Evolutionary conservation across 2,888 invertebrate species (phyloP), one percentile per base, ranked within the genome.

Genomic region (Acanthococcus lagerstroemiae): DNA sequence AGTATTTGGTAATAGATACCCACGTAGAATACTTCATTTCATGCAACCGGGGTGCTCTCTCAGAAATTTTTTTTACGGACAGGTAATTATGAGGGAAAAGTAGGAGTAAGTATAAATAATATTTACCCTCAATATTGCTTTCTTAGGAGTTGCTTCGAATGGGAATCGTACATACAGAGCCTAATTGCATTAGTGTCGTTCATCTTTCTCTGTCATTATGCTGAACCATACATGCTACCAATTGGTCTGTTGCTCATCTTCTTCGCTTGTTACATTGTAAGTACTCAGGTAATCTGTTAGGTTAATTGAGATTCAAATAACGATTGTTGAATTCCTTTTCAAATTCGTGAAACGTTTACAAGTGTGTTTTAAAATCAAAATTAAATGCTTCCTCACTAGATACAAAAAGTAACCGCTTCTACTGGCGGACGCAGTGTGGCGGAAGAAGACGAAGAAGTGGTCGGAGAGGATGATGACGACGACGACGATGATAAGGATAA

Each of bases 211-310:
- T 94, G 94, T 72, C 93, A 94, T 76, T 93, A 91, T 77, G 95
- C 95, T 75, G 88, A 99, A 76, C 87, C 95, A 72, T 97, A 91
- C 83, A 96, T 97, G 87, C 77, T 95, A 67, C 97, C 97, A 0
- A 79, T 88, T 3, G 80, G 86, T 12, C 80, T 94, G 24, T 79
- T 97, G 19, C 77, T 93, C 30, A 80, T 95, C 67, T 90, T 96
- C 73, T 78, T 88, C 69, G 81, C 87, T 77, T 85, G 85, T 74
- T 83, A 85, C 72, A 75, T 85, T 71, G 85, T 87, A 73, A 77
- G 80, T 74, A 72, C 26, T n/a, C 12, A 37, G 37, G 37, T 56
- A 4, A 60, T 24, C n/a, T 46, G 9, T 69, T 73, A 63, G 71
- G 7, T 37, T 37, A 37, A 9, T 9, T 37, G 6, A 12, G 15